Conservation (phyloP, 1,140 invertebrate species). For the Geopemphigus sp. region DNA sequence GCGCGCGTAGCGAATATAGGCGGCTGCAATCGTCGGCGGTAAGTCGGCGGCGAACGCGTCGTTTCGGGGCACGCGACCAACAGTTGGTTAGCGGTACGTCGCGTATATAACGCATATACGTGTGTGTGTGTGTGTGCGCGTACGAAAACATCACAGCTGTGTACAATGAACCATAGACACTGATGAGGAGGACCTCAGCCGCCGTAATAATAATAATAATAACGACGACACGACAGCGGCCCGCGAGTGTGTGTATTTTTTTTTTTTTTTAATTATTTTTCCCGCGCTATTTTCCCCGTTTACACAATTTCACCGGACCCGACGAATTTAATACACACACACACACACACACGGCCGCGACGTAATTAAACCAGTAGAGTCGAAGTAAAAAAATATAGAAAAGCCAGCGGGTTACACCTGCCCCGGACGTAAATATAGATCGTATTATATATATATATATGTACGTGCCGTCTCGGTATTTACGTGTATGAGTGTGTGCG, state of each 20-base stretch:
- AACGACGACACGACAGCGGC: conserved; percentile 21
- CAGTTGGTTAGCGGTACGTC: conserved; percentile 45
- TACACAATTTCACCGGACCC: conserved; percentile 12
- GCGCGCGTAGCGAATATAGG: background rate
- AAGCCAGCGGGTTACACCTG: conserved; percentile 30
- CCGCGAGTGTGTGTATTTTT: background rate
- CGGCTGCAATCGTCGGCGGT: conserved; percentile 39
- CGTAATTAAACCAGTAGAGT: conserved; percentile 35
- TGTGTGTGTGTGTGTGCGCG: background rate
- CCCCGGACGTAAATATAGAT: conserved; percentile 13
- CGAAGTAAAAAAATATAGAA: background rate
- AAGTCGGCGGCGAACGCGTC: conserved; percentile 38
- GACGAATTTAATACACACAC: background rate
- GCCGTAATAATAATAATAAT: conserved; percentile 22
- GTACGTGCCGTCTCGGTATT: too few species aligned
- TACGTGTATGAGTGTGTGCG: too few species aligned
- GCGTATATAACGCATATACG: background rate
- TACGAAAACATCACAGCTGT: conserved; percentile 46
- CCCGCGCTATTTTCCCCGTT: background rate
- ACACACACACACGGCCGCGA: background rate
- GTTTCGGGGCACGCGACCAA: conserved; percentile 44
- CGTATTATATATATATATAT: too few species aligned
- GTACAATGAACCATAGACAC: conserved; percentile 48
- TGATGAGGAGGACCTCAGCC: conserved; percentile 24
- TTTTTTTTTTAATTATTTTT: conserved; percentile 3